A percentile compares a stretch with the other conserved stretches of the same genome.
phyloP scores from a whole-genome alignment of 2,113 vertebrate genomes.

The Hyperoodon ampullatus region DNA sequence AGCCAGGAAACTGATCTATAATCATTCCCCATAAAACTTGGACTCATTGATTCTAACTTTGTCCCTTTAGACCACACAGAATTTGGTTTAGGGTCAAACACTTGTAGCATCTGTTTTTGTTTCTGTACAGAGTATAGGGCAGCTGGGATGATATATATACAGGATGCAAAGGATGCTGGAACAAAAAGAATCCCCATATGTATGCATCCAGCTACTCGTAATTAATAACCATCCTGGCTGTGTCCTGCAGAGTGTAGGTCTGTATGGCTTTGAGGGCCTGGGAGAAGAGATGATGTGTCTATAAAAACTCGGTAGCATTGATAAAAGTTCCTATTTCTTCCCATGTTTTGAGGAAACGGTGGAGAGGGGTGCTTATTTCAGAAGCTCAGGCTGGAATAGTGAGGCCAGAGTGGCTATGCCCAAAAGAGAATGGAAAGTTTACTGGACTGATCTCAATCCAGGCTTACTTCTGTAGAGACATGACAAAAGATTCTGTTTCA shows the following conservation, averaged over 20 bases:
- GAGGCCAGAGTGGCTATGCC: background rate
- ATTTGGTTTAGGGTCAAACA: conserved; percentile 1
- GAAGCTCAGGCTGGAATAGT: background rate
- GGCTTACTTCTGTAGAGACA: background rate
- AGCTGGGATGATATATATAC: background rate
- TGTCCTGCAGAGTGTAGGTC: background rate
- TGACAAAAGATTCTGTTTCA: background rate
- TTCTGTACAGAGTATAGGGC: background rate
- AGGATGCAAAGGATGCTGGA: background rate
- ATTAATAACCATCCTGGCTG: background rate
- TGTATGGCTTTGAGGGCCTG: background rate
- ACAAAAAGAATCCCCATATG: background rate
- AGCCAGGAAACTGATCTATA: background rate
- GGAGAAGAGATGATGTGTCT: background rate
- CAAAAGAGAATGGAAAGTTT: background rate
- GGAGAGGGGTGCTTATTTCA: background rate
- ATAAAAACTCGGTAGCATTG: background rate
- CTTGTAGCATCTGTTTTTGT: background rate
- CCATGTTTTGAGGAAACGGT: background rate
- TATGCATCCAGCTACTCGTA: background rate
- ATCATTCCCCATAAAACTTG: background rate
- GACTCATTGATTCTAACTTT: background rate
- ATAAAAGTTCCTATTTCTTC: background rate
- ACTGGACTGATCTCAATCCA: background rate
- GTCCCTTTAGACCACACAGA: background rate